phyloP scores from a whole-genome alignment of 2,888 invertebrate species.

The Pseudolycoriella hygida region DNA sequence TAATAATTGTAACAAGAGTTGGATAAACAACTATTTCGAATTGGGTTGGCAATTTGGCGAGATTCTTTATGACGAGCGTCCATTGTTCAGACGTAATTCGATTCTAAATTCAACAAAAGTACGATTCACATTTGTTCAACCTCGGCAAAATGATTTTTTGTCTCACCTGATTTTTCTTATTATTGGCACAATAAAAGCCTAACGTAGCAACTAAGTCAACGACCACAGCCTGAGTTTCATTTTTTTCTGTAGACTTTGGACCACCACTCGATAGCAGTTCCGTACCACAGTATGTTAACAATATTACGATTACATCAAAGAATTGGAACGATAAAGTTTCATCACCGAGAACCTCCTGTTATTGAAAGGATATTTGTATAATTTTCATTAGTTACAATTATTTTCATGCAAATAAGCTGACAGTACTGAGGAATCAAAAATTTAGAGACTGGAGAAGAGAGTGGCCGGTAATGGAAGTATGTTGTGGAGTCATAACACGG shows the following conservation, averaged over 20 bases:
- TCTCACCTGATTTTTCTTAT: slow-evolving; percentile 24
- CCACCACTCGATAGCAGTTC: slow-evolving; percentile 24
- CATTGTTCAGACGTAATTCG: slow-evolving; percentile 25
- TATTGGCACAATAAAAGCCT: slow-evolving; percentile 28
- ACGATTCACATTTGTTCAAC: not conserved
- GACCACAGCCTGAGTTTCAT: slow-evolving; percentile 25
- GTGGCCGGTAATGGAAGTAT: too few species aligned
- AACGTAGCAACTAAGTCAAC: slow-evolving; percentile 28
- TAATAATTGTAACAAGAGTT: slow-evolving; percentile 25
- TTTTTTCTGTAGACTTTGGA: slow-evolving; percentile 19
- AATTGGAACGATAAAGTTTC: slow-evolving; percentile 24
- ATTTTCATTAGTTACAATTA: too few species aligned
- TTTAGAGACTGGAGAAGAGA: too few species aligned
- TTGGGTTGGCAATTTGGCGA: slow-evolving; percentile 25
- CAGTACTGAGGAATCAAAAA: too few species aligned
- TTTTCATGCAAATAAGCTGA: too few species aligned
- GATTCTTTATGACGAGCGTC: slow-evolving; percentile 24
- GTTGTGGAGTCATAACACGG: too few species aligned
- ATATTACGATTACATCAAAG: slow-evolving; percentile 25
- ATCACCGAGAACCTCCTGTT: slow-evolving; percentile 24
- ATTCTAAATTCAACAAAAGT: slow-evolving; percentile 16
- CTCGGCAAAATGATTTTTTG: too few species aligned
- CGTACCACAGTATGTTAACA: slow-evolving; percentile 23
- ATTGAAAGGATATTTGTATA: not conserved
- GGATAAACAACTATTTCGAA: slow-evolving; percentile 28